Evolutionary conservation across 1,140 invertebrate species (phyloP), one percentile per base, ranked within the genome.

Genomic region (Epicauta chinensis): DNA sequence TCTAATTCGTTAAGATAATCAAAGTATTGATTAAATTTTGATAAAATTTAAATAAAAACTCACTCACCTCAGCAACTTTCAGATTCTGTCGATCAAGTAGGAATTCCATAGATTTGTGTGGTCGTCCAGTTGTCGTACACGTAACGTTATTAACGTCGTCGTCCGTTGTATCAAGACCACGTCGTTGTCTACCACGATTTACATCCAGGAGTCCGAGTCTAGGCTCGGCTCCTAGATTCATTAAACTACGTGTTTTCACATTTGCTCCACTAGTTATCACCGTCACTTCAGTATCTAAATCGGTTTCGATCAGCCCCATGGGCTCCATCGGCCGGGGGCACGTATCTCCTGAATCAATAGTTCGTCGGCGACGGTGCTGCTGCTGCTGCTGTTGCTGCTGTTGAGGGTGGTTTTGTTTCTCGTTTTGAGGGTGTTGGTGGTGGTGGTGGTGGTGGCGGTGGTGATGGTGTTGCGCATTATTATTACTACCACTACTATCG

Each of bases 41-140:
- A 7, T 23, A 23, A 23, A 23, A 23, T 23, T 23, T 23, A 23
- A 7, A 2, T 23, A 23, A 23, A 23, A 23, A 5, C 23, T n/a
- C 42, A 74, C 77, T 79, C 64, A 87, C 85, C 84, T 86, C 79
- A 53, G 82, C 78, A 57, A 82, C 80, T 60, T 80, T 82, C 65
- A 87, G 79, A 73, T 91, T 92, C 64, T 91, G 87, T 73, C 90
- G 91, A 73, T 92, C 89, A 65, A 93, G 80, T 63, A 93, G 81
- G 75, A 91, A 93, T 79, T 93, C 90, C 89, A 93, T 92, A 73
- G 87, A 90, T 75, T 91, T 91, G 76, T 88, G 85, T 51, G 89
- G 82, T 57, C 87, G 71, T 51, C 12, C 12, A 9, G 32, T 34
- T 34, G 32, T 12, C 32, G 5, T 34, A n/a, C 10, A n/a, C 6